These are phyloP conservation scores for Leptonema lineaticorne DNA, from an alignment of 1,140 invertebrate species.

Conservation along the genomic window DNA sequence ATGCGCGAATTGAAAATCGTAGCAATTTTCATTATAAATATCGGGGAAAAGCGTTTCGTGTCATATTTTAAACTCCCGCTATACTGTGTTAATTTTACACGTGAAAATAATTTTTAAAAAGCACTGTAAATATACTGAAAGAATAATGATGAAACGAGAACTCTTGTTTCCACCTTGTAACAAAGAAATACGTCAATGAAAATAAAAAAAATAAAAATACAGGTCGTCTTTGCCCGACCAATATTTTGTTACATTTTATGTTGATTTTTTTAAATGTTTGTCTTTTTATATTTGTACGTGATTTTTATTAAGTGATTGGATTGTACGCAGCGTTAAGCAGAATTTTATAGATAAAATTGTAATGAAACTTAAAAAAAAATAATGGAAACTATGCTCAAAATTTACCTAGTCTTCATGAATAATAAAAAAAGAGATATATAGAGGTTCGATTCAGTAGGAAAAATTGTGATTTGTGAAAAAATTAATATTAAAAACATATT, in stretches of 20 bases:
- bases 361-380: no score
- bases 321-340: conserved; percentile 34
- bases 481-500: not conserved
- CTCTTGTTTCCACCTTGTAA: conserved; percentile 11
- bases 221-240: conserved; percentile 13
- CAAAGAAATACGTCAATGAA: not conserved
- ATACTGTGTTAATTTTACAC: no score
- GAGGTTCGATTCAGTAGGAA: conserved; percentile 31
- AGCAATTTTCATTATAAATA: no score
- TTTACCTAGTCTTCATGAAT: conserved; percentile 37
- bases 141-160: no score
- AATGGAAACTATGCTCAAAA: conserved; percentile 41
- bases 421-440: no score
- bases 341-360: conserved; percentile 22
- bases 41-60: no score
- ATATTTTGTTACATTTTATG: conserved; percentile 38
- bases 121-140: not conserved
- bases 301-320: conserved; percentile 32
- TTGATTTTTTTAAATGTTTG: conserved; percentile 31
- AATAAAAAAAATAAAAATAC: no score
- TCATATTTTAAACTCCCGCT: no score
- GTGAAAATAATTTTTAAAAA: not conserved
- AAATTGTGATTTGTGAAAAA: conserved; percentile 18
- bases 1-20: no score
- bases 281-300: conserved; percentile 33